A percentile compares a stretch with the other conserved stretches of the same genome.
Conservation (phyloP, 1,140 invertebrate species). For the Lethrus apterus region DNA sequence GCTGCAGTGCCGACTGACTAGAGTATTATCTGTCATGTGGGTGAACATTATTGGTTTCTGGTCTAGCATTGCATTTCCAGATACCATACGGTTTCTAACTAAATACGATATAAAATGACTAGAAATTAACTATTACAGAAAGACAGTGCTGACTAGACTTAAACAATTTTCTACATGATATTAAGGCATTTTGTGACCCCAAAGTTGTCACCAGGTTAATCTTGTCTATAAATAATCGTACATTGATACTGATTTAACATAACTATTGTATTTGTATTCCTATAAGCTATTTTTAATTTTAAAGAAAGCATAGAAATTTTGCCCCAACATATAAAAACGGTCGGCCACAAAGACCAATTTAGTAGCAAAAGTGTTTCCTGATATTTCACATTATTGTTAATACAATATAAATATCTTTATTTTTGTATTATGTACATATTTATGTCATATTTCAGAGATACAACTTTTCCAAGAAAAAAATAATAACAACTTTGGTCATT, state of each 20-base stretch:
- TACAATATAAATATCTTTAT: neutral
- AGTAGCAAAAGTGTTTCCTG: conserved; percentile 32
- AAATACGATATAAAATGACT: conserved; percentile 23
- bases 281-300: conserved; percentile 11
- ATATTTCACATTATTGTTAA: neutral
- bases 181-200: conserved; percentile 36
- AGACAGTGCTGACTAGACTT: conserved; percentile 34
- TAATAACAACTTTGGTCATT: conserved; percentile 18
- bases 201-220: conserved; percentile 30
- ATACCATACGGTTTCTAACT: no score
- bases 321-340: conserved; percentile 3
- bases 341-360: neutral
- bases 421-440: neutral
- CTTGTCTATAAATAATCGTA: conserved; percentile 9
- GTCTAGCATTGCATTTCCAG: no score
- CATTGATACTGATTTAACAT: conserved; percentile 11
- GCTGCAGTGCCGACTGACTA: conserved; percentile 1
- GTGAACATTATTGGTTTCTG: no score
- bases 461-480: conserved; percentile 11
- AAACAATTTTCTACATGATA: conserved; percentile 31
- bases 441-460: conserved; percentile 1
- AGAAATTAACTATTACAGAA: conserved; percentile 30
- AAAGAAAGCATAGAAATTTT: conserved; percentile 6
- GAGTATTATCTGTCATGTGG: conserved; percentile 11
- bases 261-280: conserved; percentile 7